Conservation (phyloP, 1,140 invertebrate species). For the Diploscapter pachys region DNA sequence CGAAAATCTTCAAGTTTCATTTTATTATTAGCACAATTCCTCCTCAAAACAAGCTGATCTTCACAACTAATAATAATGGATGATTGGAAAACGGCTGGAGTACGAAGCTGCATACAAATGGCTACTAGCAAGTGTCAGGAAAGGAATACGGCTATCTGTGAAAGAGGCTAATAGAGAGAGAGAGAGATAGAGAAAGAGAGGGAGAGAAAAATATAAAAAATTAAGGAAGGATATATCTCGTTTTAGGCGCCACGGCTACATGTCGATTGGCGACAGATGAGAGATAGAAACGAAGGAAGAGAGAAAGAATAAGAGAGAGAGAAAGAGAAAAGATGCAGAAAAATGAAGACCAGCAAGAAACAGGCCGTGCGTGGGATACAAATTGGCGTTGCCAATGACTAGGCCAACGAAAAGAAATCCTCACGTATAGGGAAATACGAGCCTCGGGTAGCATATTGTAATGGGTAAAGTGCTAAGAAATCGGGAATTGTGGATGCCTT, state of each 20-base stretch:
- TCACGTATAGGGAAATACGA: too few relatives aligned
- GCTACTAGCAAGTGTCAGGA: constrained; percentile 1
- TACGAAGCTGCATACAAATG: not conserved
- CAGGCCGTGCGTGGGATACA: too few relatives aligned
- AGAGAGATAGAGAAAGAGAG: not conserved
- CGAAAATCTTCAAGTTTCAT: constrained; percentile 36
- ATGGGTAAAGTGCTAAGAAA: too few relatives aligned
- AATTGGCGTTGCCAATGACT: too few relatives aligned
- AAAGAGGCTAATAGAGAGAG: not conserved
- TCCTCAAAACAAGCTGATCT: not conserved
- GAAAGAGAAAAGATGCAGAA: too few relatives aligned
- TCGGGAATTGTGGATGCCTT: too few relatives aligned
- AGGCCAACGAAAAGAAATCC: too few relatives aligned
- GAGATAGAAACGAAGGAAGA: not conserved
- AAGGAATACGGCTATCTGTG: not conserved
- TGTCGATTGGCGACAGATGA: not conserved
- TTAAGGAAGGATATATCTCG: not conserved
- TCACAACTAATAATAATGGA: not conserved
- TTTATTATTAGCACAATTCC: constrained; percentile 37
- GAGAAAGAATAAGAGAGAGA: not conserved
- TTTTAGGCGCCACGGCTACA: not conserved
- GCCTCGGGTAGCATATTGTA: too few relatives aligned
- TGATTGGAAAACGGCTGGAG: not conserved
- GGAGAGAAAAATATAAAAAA: not conserved
- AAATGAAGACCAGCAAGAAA: too few relatives aligned